phyloP scores from a whole-genome alignment of 2,888 invertebrate species.

The Metopia argyrocephala region DNA sequence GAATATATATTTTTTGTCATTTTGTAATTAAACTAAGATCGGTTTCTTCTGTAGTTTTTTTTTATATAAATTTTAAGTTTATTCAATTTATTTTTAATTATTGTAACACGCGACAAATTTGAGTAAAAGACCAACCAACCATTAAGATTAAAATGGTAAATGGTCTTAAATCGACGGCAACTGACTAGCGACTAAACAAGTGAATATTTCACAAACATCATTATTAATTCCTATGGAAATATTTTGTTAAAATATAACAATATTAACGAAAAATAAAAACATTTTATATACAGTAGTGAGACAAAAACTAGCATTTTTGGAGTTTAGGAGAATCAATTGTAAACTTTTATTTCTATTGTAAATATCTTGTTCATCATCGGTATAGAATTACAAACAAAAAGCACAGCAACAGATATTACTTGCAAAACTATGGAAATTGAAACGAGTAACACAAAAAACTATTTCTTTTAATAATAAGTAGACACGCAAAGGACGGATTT shows the following conservation, averaged over 20 bases:
- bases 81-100: slow-evolving; percentile 4
- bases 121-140: neutral
- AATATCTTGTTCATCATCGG: too few species aligned
- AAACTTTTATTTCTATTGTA: too few species aligned
- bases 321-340: neutral
- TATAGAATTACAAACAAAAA: too few species aligned
- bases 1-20: slow-evolving; percentile 5
- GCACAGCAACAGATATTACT: too few species aligned
- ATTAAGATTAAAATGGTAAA: slow-evolving; percentile 4
- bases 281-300: slow-evolving; percentile 19
- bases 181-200: slow-evolving; percentile 54
- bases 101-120: slow-evolving; percentile 28
- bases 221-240: slow-evolving; percentile 50
- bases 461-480: too few species aligned
- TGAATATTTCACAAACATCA: slow-evolving; percentile 28
- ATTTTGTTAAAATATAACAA: slow-evolving; percentile 1
- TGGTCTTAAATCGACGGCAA: slow-evolving; percentile 50
- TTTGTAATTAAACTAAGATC: neutral
- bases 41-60: neutral
- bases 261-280: slow-evolving; percentile 36
- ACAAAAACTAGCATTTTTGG: slow-evolving; percentile 33
- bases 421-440: too few species aligned
- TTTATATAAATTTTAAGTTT: neutral
- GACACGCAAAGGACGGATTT: too few species aligned
- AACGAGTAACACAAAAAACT: too few species aligned